Evolutionary conservation across 2,888 invertebrate species (phyloP).

Genomic region (Drosophila merina): DNA sequence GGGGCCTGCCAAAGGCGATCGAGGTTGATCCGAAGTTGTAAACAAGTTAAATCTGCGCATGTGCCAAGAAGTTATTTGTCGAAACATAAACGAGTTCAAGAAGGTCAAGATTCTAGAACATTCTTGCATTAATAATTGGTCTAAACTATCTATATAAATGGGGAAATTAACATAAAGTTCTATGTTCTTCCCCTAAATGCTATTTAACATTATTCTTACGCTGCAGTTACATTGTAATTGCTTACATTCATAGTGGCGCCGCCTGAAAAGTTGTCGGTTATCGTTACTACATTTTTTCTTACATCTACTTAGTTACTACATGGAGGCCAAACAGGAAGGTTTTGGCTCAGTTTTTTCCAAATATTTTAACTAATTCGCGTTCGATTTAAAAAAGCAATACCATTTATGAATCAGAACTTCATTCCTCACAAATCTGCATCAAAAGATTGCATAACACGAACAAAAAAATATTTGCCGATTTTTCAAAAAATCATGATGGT

Average conservation of each 20-base stretch:
- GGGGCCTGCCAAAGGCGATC: constrained; percentile 9
- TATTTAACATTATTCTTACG: neutral
- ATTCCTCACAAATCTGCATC: too few species aligned
- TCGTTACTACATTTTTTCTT: neutral
- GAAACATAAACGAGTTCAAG: neutral
- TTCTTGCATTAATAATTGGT: neutral
- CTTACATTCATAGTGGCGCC: neutral
- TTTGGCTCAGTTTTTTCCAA: too few species aligned
- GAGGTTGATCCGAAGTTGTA: constrained; percentile 11
- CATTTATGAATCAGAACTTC: too few species aligned
- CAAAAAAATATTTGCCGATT: too few species aligned
- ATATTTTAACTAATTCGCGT: too few species aligned
- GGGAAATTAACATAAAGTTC: neutral
- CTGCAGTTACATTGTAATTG: neutral
- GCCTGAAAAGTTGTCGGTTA: neutral
- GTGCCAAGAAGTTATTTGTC: neutral
- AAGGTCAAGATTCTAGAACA: constrained; percentile 2
- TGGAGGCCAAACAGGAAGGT: neutral
- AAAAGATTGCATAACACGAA: too few species aligned
- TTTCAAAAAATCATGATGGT: too few species aligned
- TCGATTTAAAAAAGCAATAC: too few species aligned
- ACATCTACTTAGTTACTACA: neutral
- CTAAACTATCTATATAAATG: neutral
- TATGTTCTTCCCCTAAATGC: neutral
- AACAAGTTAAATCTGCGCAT: constrained; percentile 12